phyloP scores from a whole-genome alignment of 1,140 invertebrate species.

The Pseudomyrmex flavicornis region DNA sequence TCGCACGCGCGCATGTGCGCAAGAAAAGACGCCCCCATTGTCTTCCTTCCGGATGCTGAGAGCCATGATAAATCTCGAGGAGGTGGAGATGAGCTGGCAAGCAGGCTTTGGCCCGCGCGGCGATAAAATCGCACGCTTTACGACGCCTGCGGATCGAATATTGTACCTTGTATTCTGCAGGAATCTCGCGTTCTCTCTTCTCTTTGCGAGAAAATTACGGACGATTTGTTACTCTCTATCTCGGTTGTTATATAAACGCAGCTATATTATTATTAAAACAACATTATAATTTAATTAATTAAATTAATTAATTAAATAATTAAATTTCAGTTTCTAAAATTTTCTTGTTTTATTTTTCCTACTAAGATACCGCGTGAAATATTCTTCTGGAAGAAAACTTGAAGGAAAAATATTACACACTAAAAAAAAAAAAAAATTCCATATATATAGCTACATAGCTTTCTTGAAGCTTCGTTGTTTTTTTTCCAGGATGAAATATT shows the following conservation, averaged over 20 bases:
- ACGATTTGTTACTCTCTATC: background rate
- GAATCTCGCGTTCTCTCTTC: background rate
- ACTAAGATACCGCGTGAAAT: no score
- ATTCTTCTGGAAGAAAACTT: no score
- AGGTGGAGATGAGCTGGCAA: conserved; percentile 40
- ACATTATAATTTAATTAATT: no score
- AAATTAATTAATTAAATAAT: no score
- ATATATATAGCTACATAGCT: background rate
- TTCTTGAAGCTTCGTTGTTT: background rate
- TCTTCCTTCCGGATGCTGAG: conserved; percentile 47
- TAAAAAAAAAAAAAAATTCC: no score
- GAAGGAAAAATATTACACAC: no score
- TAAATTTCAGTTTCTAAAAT: no score
- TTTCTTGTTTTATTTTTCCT: no score
- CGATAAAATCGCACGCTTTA: conserved; percentile 51
- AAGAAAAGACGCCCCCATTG: conserved; percentile 48
- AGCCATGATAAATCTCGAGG: conserved; percentile 50
- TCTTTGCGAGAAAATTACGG: background rate
- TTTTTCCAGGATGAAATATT: background rate
- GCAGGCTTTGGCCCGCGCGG: background rate
- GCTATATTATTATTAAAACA: no score
- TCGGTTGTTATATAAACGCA: no score
- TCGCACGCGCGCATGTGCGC: conserved; percentile 5
- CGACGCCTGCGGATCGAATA: conserved; percentile 16
- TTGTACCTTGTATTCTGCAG: background rate